Percentiles rank a stretch among this genome's conserved stretches.
Conservation (phyloP, 2,888 invertebrate genomes). For the Salticus scenicus region DNA sequence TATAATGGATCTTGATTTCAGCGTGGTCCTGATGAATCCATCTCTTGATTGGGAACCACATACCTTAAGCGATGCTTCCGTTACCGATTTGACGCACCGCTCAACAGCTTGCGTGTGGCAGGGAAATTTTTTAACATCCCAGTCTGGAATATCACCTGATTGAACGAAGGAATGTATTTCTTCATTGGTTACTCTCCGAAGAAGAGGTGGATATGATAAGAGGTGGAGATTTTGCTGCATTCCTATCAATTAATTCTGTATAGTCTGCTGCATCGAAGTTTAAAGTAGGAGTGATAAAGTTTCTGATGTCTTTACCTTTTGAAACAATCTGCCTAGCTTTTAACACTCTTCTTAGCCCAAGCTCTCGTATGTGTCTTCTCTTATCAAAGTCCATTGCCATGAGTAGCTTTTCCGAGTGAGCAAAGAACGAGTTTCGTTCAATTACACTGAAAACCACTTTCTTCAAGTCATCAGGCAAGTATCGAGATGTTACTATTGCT, state of each 20-base stretch:
- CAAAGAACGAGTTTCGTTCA: slow-evolving; percentile 1
- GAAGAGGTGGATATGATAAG: not conserved
- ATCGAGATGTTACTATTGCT: slow-evolving; percentile 7
- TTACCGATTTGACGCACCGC: no score
- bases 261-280: not conserved
- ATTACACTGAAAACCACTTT: not conserved
- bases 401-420: not conserved
- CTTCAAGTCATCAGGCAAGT: not conserved
- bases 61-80: no score
- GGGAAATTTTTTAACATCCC: not conserved
- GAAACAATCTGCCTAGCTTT: slow-evolving; percentile 1
- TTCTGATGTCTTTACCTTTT: slow-evolving; percentile 5
- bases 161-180: not conserved
- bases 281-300: not conserved
- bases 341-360: not conserved
- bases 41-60: not conserved
- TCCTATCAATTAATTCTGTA: not conserved
- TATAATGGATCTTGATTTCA: not conserved
- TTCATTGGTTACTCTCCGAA: not conserved
- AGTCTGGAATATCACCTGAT: not conserved
- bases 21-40: not conserved
- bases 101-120: not conserved
- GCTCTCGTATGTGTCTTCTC: not conserved
- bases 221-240: not conserved
- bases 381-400: not conserved